Evolutionary conservation across 2,113 vertebrate genomes (phyloP), one percentile per base, ranked within the genome.

Genomic region (Cichladusa arquata): DNA sequence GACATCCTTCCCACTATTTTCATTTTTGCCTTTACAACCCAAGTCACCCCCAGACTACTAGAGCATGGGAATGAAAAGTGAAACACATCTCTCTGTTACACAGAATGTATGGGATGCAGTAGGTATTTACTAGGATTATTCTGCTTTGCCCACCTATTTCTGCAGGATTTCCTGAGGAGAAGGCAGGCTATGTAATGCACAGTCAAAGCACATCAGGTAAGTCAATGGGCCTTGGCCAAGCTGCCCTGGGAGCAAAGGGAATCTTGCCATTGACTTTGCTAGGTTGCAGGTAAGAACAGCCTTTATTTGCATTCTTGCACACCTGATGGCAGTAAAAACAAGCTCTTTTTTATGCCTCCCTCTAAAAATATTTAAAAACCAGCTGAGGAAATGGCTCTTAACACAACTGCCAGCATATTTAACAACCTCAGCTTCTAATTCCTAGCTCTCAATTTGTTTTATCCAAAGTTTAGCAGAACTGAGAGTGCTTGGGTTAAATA

Each of bases 271-370:
- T 5, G 3, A 42, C 40, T 93, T 85, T 2, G 5, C 42, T 77
- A 60, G 20, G 42, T n/a, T 94, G 71, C 93, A 94, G 93, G 71
- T 96, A 81, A 93, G 42, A 90, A 76, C 50, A 80, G 45, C 9
- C 45, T 84, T 81, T 72, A 73, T 81, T 71, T 91, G 83, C 70
- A 67, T 74, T 64, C 60, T 78, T 81, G 71, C 70, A 96, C 84
- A 95, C 78, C 89, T 94, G 86, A 89, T 87, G 65, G 84, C 81
- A 92, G 81, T 95, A 89, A 95, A 94, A 94, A 95, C 45, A 95
- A 94, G 73, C 18, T 69, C 24, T 13, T 76, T 88, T 91, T 91
- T 48, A 93, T 90, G 48, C 22, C 40, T 79, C 67, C 53, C 72
- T 87, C 93, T 91, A 69, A 85, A 93, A 73, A 71, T 78, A 31